Evolutionary conservation across 1,140 invertebrate species (phyloP).

Genomic region (Adoxophyes honmai): DNA sequence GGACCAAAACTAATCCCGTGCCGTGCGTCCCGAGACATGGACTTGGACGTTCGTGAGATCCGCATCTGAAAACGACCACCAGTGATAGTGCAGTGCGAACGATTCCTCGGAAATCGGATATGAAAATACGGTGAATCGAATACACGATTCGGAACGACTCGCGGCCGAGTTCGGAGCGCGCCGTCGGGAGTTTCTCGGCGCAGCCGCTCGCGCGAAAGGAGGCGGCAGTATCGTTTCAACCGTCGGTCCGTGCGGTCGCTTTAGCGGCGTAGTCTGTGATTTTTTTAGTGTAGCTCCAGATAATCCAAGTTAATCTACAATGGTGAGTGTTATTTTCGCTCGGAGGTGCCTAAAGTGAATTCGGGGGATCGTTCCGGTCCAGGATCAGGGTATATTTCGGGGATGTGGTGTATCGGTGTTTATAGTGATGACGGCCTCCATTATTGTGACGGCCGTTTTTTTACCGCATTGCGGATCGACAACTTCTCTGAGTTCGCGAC

Average conservation of each 20-base stretch:
- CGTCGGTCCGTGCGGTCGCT: constrained; percentile 75
- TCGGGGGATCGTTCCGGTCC: constrained; percentile 37
- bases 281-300: constrained; percentile 76
- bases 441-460: constrained; percentile 76
- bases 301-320: constrained; percentile 79
- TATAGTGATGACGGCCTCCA: constrained; percentile 76
- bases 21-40: constrained; percentile 72
- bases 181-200: constrained; percentile 66
- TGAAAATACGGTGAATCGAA: constrained; percentile 66
- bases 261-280: constrained; percentile 75
- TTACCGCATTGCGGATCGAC: constrained; percentile 74
- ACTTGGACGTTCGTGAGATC: constrained; percentile 61
- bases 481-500: constrained; percentile 34
- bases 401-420: constrained; percentile 69
- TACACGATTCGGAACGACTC: constrained; percentile 68
- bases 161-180: constrained; percentile 58
- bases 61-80: constrained; percentile 44
- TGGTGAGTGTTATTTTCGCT: constrained; percentile 78
- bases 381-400: constrained; percentile 60
- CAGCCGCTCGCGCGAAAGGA: constrained; percentile 73
- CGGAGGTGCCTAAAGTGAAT: constrained; percentile 57
- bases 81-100: constrained; percentile 38
- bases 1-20: constrained; percentile 70
- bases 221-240: constrained; percentile 78
- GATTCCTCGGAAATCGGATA: constrained; percentile 57